Percentiles rank a stretch among this genome's conserved stretches.
Evolutionary conservation across 2,797 vertebrate species (phyloP).

Genomic region (Spinus olivaceus): DNA sequence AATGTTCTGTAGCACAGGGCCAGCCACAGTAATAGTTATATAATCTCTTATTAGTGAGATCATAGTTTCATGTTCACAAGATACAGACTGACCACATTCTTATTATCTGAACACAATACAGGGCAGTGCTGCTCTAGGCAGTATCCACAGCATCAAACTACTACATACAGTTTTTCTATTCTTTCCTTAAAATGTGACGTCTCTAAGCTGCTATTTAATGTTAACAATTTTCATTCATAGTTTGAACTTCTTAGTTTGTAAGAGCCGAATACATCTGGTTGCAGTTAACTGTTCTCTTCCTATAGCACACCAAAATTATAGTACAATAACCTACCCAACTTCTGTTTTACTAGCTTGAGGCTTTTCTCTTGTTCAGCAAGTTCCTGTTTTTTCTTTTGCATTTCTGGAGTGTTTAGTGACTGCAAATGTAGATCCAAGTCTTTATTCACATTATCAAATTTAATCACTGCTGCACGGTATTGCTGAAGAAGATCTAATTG

Average conservation of each 20-base stretch:
- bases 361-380: slow-evolving; percentile 72
- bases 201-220: neutral
- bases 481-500: slow-evolving; percentile 79
- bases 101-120: neutral
- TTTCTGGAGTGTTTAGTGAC: slow-evolving; percentile 71
- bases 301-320: neutral
- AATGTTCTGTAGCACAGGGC: neutral
- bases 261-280: neutral
- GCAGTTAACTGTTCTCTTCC: neutral
- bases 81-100: neutral
- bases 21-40: neutral
- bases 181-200: neutral
- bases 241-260: neutral
- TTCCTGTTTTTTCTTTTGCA: slow-evolving; percentile 69
- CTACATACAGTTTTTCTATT: neutral
- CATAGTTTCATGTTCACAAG: neutral
- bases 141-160: neutral
- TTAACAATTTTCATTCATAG: neutral
- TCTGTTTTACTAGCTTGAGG: slow-evolving; percentile 77
- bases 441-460: slow-evolving; percentile 44
- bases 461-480: slow-evolving; percentile 73
- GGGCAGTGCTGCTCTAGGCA: neutral
- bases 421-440: slow-evolving; percentile 65
- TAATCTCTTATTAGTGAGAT: neutral
- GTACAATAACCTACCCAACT: slow-evolving; percentile 76